Conservation (phyloP, 2,113 vertebrate genomes). For the Melanerpes aurifrons region DNA sequence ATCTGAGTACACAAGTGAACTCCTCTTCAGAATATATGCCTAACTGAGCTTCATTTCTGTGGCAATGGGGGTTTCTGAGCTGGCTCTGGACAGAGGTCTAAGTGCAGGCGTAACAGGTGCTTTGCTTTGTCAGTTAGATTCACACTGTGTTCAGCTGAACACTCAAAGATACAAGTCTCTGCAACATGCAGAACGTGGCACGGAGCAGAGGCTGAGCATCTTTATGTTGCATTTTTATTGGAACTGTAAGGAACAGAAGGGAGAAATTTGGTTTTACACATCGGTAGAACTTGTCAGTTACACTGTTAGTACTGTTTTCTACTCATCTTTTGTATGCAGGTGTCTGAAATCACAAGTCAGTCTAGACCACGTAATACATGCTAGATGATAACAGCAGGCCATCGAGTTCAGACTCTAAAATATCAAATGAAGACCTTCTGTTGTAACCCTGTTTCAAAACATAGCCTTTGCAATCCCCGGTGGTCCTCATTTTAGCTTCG, state of each 20-base stretch:
- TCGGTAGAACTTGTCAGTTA: not conserved
- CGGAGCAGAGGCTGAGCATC: not conserved
- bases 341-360: not conserved
- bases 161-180: not conserved
- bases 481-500: not conserved
- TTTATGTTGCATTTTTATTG: not conserved
- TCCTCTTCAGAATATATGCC: not conserved
- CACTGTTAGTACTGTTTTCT: not conserved
- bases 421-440: not conserved
- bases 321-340: not conserved
- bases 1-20: not conserved
- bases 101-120: not conserved
- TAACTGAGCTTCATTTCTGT: not conserved
- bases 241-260: not conserved
- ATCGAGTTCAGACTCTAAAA: not conserved
- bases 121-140: not conserved
- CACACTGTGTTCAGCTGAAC: not conserved
- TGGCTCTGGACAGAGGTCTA: not conserved
- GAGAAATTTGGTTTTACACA: not conserved
- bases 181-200: not conserved
- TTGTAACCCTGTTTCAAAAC: not conserved
- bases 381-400: not conserved
- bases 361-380: not conserved
- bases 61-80: not conserved
- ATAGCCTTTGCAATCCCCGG: not conserved